phyloP scores from a whole-genome alignment of 1,140 invertebrate species.

The Antheraea pernyi region DNA sequence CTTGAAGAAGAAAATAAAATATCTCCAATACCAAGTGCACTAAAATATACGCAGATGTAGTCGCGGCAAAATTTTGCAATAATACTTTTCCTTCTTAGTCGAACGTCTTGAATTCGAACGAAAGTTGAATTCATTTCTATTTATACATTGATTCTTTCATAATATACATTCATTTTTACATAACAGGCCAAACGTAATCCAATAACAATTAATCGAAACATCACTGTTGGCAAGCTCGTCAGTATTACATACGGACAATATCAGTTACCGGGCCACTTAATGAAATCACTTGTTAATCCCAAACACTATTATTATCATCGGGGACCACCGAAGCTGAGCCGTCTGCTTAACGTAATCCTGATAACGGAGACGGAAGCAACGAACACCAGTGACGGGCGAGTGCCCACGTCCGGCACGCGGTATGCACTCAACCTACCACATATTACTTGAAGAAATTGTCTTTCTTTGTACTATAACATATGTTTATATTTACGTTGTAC shows the following conservation, averaged over 20 bases:
- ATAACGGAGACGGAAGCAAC: conserved; percentile 44
- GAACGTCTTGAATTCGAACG: no score
- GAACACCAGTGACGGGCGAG: conserved; percentile 19
- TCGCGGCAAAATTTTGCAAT: no score
- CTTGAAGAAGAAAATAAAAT: no score
- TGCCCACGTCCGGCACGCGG: conserved; percentile 16
- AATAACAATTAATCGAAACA: background rate
- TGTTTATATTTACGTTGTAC: background rate
- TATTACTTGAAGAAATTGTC: background rate
- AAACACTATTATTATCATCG: conserved; percentile 27
- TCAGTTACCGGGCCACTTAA: conserved; percentile 12
- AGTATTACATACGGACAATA: background rate
- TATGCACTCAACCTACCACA: background rate
- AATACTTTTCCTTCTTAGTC: no score
- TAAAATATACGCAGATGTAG: no score
- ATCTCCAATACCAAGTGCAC: no score
- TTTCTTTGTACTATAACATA: background rate
- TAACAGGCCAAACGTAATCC: background rate
- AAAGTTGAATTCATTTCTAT: no score
- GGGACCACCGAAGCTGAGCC: conserved; percentile 38
- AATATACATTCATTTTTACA: background rate
- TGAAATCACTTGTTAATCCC: conserved; percentile 21
- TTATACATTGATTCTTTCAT: no score
- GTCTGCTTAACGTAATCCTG: conserved; percentile 58
- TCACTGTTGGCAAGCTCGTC: background rate